Evolutionary conservation across 64 coral and sea anemone genomes (phyloP).

Genomic region (Trachythela sp.): DNA sequence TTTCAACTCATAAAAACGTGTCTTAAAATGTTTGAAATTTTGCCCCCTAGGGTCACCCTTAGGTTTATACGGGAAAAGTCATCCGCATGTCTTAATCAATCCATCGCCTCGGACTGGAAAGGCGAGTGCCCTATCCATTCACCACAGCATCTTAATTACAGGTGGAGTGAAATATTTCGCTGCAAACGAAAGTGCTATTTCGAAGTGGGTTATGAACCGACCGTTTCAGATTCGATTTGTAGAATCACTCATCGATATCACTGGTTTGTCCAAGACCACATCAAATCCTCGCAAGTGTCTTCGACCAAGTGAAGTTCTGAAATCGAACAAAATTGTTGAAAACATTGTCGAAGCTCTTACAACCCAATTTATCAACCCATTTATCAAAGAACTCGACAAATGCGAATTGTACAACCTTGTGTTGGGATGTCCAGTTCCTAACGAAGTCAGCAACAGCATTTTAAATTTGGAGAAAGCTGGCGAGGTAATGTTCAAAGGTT

Average conservation of each 20-base stretch:
- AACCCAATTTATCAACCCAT: background rate
- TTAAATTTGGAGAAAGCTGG: background rate
- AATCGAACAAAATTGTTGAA: too few relatives aligned
- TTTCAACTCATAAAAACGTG: too few relatives aligned
- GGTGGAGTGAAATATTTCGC: background rate
- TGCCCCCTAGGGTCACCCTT: too few relatives aligned
- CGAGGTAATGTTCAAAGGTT: background rate
- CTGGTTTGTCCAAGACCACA: background rate
- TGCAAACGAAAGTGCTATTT: background rate
- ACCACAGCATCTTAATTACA: too few relatives aligned
- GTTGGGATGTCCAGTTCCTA: background rate
- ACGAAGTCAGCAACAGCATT: background rate
- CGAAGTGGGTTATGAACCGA: background rate
- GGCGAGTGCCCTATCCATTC: too few relatives aligned
- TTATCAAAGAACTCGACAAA: background rate
- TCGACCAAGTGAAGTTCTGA: background rate
- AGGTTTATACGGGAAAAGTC: too few relatives aligned
- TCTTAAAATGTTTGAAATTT: too few relatives aligned
- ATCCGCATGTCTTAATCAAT: too few relatives aligned
- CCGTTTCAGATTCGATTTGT: background rate
- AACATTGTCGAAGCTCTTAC: background rate
- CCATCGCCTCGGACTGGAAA: too few relatives aligned
- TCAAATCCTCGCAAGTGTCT: background rate
- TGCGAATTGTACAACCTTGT: background rate
- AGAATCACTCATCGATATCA: background rate